Evolutionary conservation across 1,140 invertebrate species (phyloP).

Genomic region (Trichogramma pretiosum): DNA sequence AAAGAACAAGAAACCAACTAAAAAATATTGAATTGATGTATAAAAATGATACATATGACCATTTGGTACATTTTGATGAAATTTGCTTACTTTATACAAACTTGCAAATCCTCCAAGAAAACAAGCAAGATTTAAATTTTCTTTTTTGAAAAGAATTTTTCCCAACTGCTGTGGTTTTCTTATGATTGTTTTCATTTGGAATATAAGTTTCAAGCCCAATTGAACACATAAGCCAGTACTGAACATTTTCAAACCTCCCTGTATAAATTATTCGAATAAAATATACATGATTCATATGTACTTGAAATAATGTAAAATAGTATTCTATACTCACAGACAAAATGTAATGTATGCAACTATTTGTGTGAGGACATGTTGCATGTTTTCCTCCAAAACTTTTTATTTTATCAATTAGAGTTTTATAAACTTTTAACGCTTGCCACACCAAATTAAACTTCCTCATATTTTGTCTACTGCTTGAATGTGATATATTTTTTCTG

Average conservation of each 20-base stretch:
- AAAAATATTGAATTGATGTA: constrained; percentile 24
- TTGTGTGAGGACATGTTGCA: constrained; percentile 51
- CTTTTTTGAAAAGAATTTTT: constrained; percentile 46
- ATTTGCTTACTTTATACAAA: constrained; percentile 49
- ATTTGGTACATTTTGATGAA: too few species aligned
- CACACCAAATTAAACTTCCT: constrained; percentile 38
- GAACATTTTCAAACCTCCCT: constrained; percentile 53
- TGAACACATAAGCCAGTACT: constrained; percentile 51
- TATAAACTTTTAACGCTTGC: constrained; percentile 43
- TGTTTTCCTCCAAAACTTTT: constrained; percentile 46
- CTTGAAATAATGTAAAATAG: constrained; percentile 1
- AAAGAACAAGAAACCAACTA: constrained; percentile 54
- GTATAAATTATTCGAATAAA: constrained; percentile 20
- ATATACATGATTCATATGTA: not conserved
- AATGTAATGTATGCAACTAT: constrained; percentile 53
- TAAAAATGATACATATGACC: too few species aligned
- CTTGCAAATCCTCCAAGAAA: constrained; percentile 58
- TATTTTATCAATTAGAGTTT: constrained; percentile 40
- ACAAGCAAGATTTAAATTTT: constrained; percentile 51
- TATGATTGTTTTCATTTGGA: constrained; percentile 45
- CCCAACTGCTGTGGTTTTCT: constrained; percentile 45
- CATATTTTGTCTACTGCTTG: too few species aligned
- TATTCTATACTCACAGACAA: constrained; percentile 37
- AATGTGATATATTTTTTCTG: constrained; percentile 25
- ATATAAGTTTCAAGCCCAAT: constrained; percentile 48